A percentile compares a stretch with the other conserved stretches of the same genome.
These are phyloP conservation scores for Ramphastos sulfuratus DNA, from an alignment of 2,113 vertebrate species.

Conservation along the genomic window DNA sequence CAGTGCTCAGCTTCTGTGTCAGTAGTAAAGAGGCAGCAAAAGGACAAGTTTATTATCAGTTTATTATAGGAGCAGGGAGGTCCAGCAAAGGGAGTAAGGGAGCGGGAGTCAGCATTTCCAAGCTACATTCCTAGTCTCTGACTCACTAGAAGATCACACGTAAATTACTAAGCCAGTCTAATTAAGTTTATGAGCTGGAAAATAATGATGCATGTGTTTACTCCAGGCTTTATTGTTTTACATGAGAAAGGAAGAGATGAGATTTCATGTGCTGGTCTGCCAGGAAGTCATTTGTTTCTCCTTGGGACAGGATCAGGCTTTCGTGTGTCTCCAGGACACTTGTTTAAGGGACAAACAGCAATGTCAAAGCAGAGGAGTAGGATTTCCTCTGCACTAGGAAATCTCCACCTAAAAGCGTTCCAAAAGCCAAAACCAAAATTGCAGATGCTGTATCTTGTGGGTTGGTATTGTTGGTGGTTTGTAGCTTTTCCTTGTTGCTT, in stretches of 20 bases:
- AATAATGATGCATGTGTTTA: neutral
- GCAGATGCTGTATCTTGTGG: neutral
- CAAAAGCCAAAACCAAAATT: neutral
- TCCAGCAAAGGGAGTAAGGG: neutral
- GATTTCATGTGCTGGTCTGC: neutral
- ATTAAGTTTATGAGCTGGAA: neutral
- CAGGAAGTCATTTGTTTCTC: neutral
- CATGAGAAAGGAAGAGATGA: neutral
- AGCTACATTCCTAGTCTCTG: neutral
- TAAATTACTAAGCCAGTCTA: neutral
- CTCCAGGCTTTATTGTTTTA: neutral
- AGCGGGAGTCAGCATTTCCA: neutral
- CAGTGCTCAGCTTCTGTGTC: neutral
- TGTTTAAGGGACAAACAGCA: neutral
- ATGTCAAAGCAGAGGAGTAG: fast-evolving
- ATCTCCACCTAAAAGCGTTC: neutral
- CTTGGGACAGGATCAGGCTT: neutral
- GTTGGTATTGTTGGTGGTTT: neutral
- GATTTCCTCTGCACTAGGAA: neutral
- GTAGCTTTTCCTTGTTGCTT: neutral
- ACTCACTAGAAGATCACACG: fast-evolving
- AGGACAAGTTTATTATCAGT: neutral
- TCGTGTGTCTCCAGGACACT: neutral
- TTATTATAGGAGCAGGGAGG: neutral
- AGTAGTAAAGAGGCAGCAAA: neutral